Percentiles rank a stretch among this genome's conserved stretches.
Evolutionary conservation across 2,113 vertebrate genomes (phyloP).

Genomic region (Upupa epops): DNA sequence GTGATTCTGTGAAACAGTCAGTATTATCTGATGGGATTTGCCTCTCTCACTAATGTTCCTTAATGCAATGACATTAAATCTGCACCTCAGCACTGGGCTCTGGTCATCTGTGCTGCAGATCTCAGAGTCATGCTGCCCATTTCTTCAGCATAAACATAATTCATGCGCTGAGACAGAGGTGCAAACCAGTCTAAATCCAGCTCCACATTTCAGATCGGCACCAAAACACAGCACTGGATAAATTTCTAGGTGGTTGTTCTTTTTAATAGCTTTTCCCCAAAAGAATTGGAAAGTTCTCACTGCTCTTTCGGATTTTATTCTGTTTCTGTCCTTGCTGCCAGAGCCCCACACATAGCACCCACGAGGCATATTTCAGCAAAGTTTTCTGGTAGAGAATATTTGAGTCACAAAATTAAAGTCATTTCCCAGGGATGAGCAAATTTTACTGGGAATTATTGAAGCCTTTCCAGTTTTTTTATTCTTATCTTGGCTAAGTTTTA

Average conservation of each 20-base stretch:
- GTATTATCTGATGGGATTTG: neutral
- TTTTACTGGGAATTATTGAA: neutral
- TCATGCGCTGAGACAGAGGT: accelerated
- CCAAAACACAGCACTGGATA: neutral
- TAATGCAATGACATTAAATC: neutral
- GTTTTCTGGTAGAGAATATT: neutral
- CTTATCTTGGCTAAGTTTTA: neutral
- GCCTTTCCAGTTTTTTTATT: neutral
- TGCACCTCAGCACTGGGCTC: neutral
- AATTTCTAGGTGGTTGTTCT: neutral
- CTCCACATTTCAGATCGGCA: neutral
- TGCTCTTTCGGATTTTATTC: neutral
- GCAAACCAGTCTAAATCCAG: neutral
- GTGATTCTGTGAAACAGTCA: neutral
- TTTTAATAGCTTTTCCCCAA: neutral
- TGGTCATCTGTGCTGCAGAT: neutral
- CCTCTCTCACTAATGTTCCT: neutral
- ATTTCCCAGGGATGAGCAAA: neutral
- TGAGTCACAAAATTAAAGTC: accelerated
- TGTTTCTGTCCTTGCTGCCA: neutral
- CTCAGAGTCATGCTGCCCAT: accelerated
- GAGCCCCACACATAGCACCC: accelerated
- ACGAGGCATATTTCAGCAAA: neutral
- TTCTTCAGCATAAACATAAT: neutral
- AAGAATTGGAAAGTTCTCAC: accelerated